Percentiles rank a stretch among this genome's conserved stretches.
phyloP scores from a whole-genome alignment of 2,113 vertebrate species.

The Poeciliopsis turrubarensis region DNA sequence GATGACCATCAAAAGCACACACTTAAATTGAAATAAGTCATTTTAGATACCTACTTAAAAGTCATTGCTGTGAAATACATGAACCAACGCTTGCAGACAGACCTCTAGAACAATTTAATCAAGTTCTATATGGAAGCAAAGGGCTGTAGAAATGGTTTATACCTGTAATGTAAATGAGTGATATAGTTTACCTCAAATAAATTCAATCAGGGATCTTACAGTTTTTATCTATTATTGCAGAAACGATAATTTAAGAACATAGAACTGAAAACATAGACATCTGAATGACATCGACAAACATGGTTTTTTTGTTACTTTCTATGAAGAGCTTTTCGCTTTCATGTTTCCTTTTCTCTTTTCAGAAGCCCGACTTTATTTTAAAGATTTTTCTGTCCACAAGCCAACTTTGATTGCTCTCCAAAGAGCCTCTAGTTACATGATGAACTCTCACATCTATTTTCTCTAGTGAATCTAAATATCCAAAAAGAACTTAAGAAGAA shows the following conservation, averaged over 20 bases:
- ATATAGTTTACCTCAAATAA: neutral
- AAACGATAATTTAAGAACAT: neutral
- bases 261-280: neutral
- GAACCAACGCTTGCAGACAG: neutral
- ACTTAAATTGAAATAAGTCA: neutral
- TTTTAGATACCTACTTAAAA: neutral
- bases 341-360: constrained; percentile 14
- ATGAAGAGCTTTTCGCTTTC: constrained; percentile 17
- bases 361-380: constrained; percentile 27
- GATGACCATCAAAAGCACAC: constrained; percentile 3
- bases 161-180: neutral
- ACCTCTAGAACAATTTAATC: neutral
- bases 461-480: constrained; percentile 9
- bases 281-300: neutral
- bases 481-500: constrained; percentile 29
- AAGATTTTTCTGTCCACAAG: constrained; percentile 24
- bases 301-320: constrained; percentile 25
- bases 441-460: constrained; percentile 5
- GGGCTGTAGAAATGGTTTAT: neutral
- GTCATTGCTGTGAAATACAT: neutral
- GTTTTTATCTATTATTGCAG: neutral
- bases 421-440: constrained; percentile 21
- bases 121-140: neutral
- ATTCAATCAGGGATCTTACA: neutral
- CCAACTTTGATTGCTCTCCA: constrained; percentile 35